Conservation (phyloP, 2,888 invertebrate genomes). For the Miltochrista miniata region DNA sequence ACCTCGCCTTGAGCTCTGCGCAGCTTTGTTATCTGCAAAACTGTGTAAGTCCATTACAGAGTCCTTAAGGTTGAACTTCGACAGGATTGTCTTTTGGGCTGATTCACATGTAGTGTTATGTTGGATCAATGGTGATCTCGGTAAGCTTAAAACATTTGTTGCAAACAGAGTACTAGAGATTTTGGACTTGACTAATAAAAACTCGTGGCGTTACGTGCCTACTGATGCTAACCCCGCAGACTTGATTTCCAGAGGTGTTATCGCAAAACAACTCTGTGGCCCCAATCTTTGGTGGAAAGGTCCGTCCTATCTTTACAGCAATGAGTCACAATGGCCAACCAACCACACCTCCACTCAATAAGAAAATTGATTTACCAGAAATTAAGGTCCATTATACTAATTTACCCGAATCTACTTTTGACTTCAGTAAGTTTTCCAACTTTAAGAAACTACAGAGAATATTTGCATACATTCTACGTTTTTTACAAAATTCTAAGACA, state of each 20-base stretch:
- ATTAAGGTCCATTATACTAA: no score
- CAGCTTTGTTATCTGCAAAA: slow-evolving; percentile 19
- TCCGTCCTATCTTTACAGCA: neutral
- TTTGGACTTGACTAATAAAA: neutral
- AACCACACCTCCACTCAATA: no score
- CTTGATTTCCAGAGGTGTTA: neutral
- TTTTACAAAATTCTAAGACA: neutral
- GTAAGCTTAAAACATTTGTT: neutral
- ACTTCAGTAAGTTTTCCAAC: no score
- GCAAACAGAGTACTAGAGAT: neutral
- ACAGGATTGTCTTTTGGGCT: neutral
- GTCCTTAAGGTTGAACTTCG: neutral
- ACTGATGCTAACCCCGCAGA: neutral
- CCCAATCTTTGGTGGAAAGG: neutral
- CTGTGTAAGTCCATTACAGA: neutral
- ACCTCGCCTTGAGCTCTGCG: slow-evolving; percentile 37
- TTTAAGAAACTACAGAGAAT: no score
- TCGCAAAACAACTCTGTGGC: neutral
- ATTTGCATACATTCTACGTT: no score
- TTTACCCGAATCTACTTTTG: no score
- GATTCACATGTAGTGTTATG: neutral
- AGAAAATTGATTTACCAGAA: no score
- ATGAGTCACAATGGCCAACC: neutral
- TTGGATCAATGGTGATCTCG: neutral
- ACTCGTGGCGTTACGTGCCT: neutral